These are phyloP conservation scores for Chiroxiphia lanceolata DNA, from an alignment of 2,797 vertebrate genomes.

Conservation along the genomic window DNA sequence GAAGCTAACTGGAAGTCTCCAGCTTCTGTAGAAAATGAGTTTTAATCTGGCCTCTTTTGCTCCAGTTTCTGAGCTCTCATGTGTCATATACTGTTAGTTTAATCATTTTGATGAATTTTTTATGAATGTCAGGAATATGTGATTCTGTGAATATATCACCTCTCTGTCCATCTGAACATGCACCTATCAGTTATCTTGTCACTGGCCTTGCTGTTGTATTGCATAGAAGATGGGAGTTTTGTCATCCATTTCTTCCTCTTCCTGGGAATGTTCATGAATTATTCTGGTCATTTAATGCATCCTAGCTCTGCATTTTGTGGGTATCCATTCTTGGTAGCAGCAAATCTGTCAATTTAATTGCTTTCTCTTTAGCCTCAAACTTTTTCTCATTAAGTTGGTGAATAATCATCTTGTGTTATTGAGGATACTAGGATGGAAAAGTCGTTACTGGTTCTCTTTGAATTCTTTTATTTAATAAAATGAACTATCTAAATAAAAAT, in stretches of 20 bases:
- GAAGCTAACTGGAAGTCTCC: background rate
- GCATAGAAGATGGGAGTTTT: background rate
- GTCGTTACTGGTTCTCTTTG: conserved; percentile 53
- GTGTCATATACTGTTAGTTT: background rate
- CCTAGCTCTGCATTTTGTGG: background rate
- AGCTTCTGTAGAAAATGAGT: background rate
- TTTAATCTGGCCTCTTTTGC: background rate
- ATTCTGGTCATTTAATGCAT: conserved; percentile 15
- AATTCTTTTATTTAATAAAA: conserved; percentile 56
- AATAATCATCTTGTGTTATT: conserved; percentile 56
- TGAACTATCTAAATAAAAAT: conserved; percentile 53
- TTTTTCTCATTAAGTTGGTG: conserved; percentile 45
- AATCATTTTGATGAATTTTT: background rate
- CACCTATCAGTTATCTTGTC: background rate
- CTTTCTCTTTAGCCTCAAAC: conserved; percentile 39
- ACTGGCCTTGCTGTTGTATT: background rate
- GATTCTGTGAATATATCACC: background rate
- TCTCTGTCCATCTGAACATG: background rate
- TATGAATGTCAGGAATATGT: background rate
- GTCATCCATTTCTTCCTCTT: background rate
- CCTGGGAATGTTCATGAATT: background rate
- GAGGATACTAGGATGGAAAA: conserved; percentile 16
- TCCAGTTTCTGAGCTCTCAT: background rate
- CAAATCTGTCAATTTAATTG: conserved; percentile 27
- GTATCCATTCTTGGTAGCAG: conserved; percentile 13